Percentiles rank a stretch among this genome's conserved stretches.
These are phyloP conservation scores for Mallotus villosus DNA, from an alignment of 2,797 vertebrate species.

Conservation along the genomic window DNA sequence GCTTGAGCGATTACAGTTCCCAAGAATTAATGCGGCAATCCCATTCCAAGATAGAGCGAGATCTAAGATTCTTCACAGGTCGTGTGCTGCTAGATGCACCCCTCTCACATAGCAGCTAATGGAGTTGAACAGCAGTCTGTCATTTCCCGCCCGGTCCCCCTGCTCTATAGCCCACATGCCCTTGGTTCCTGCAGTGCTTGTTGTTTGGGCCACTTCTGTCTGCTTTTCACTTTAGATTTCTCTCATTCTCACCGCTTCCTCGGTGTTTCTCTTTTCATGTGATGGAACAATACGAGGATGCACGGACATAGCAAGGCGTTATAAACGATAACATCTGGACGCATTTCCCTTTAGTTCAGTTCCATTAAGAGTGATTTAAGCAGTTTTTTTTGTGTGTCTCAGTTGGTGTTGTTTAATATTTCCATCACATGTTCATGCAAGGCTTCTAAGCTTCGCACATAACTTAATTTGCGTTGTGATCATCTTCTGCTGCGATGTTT, in stretches of 20 bases:
- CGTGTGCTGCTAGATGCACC: constrained; percentile 93
- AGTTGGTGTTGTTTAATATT: constrained; percentile 54
- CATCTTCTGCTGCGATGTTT: constrained; percentile 58
- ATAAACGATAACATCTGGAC: constrained; percentile 56
- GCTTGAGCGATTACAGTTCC: constrained; percentile 99
- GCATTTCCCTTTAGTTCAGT: constrained; percentile 34
- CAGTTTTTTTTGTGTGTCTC: constrained; percentile 9
- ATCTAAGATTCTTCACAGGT: constrained; percentile 99
- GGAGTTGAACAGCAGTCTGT: constrained; percentile 99
- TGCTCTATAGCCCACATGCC: constrained; percentile 90
- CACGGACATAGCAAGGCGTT: constrained; percentile 33
- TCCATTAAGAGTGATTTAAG: constrained; percentile 5
- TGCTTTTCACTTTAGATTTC: constrained; percentile 72
- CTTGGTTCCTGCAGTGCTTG: constrained; percentile 92
- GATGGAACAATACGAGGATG: constrained; percentile 16
- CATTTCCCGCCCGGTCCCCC: constrained; percentile 77
- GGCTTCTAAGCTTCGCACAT: constrained; percentile 55
- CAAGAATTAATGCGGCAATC: constrained; percentile 99
- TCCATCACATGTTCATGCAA: constrained; percentile 60
- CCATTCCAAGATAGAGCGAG: constrained; percentile 97
- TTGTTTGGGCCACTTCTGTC: constrained; percentile 84
- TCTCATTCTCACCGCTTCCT: constrained; percentile 28
- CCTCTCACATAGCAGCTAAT: constrained; percentile 99
- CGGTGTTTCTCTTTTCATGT: constrained; percentile 24
- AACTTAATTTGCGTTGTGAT: constrained; percentile 65